Conservation (phyloP, 1,140 invertebrate species). For the Argopecten irradians region DNA sequence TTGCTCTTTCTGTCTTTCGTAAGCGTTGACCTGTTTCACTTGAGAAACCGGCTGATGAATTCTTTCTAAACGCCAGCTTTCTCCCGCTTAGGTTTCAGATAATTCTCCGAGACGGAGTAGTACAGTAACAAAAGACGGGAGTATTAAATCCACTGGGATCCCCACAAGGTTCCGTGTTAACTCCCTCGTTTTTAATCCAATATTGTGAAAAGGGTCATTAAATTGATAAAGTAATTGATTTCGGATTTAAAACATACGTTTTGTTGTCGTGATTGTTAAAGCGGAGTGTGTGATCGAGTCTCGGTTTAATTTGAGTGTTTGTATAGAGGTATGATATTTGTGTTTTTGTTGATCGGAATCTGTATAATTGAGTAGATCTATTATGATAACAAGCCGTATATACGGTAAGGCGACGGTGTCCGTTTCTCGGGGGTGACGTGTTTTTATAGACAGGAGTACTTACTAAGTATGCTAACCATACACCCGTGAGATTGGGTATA, state of each 20-base stretch:
- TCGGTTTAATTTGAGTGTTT: not conserved
- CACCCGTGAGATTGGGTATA: not conserved
- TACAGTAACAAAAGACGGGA: not conserved
- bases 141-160: not conserved
- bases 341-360: not conserved
- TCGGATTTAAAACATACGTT: not conserved
- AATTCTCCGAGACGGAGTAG: not conserved
- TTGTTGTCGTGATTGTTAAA: not conserved
- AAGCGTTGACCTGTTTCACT: not conserved
- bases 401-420: not conserved
- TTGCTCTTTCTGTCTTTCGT: not conserved
- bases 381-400: not conserved
- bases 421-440: not conserved
- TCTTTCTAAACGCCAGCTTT: not conserved
- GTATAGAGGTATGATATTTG: not conserved
- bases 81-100: not conserved
- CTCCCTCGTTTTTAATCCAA: not conserved
- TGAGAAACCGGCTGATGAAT: not conserved
- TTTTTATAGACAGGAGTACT: conserved; percentile 11
- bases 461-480: not conserved
- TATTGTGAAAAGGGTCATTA: not conserved
- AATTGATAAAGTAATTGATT: not conserved
- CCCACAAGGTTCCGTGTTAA: not conserved
- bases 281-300: not conserved
- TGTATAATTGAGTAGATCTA: not conserved